Conservation (phyloP, 1,140 invertebrate genomes). For the Dendroctonus ponderosae region DNA sequence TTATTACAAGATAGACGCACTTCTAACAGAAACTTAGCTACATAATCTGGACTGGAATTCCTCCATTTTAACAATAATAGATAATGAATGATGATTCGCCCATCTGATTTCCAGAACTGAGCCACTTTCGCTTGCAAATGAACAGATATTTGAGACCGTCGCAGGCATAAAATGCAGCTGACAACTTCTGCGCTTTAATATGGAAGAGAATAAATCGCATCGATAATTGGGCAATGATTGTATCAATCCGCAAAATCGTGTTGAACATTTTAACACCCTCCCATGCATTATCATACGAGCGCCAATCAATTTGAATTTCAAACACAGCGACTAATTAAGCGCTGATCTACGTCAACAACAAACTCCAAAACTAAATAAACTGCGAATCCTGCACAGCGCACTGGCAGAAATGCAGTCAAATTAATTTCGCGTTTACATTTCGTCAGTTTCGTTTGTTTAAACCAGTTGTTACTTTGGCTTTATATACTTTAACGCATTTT, state of each 20-base stretch:
- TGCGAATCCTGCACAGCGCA: constrained; percentile 5
- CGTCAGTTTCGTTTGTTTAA: constrained; percentile 11
- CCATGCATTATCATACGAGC: constrained; percentile 9
- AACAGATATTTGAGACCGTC: too few relatives aligned
- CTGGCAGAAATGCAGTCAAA: constrained; percentile 9
- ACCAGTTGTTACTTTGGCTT: constrained; percentile 7
- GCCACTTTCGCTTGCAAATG: too few relatives aligned
- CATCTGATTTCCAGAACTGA: too few relatives aligned
- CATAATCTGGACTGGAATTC: too few relatives aligned
- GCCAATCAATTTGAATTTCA: constrained; percentile 17
- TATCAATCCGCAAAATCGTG: constrained; percentile 6
- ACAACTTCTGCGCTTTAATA: too few relatives aligned
- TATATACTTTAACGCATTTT: constrained; percentile 12
- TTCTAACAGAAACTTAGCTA: too few relatives aligned
- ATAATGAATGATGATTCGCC: too few relatives aligned
- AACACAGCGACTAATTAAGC: constrained; percentile 20
- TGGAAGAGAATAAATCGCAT: too few relatives aligned
- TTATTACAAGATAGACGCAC: too few relatives aligned
- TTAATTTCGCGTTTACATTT: constrained; percentile 11
- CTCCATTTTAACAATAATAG: too few relatives aligned
- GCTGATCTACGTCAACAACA: constrained; percentile 16
- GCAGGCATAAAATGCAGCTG: too few relatives aligned
- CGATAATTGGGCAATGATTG: background rate
- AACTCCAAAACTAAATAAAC: constrained; percentile 16
- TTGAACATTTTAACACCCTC: constrained; percentile 9